Evolutionary conservation across 2,888 invertebrate species (phyloP), one percentile per base, ranked within the genome.

Genomic region (Drosophila aldrichi): DNA sequence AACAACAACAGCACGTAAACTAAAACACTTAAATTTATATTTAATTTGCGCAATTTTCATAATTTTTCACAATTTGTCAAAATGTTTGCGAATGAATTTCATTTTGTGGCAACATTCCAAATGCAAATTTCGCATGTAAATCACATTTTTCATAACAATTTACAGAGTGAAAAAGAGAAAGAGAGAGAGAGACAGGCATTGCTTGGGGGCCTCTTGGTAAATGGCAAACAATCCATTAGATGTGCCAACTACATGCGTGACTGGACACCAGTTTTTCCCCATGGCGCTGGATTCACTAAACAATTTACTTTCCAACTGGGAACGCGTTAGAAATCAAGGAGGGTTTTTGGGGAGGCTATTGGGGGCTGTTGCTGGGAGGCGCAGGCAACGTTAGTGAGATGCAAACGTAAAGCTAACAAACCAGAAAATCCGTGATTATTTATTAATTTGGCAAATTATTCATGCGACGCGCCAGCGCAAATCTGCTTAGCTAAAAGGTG

Each of bases 361-460:
- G 34, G 29, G 3, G 36, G 16, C 25, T n/a, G n/a, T 25, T 4
- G 44, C 44, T 44, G 44, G 14, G 14, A 20, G 44, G 14, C 44
- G 1, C 18, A 20, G 44, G 6, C 44, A 4, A 29, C n/a, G 43
- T 40, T 43, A 41, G 63, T 58, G 57, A 57, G 62, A 63, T 54
- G 60, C 79, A 69, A 77, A 65, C 63, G 65, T 65, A 72, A 76
- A 82, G 80, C 81, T 83, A 82, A 83, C 83, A 83, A 83, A 80
- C 83, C 83, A 83, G 82, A 83, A 83, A 83, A 83, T 83, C 82
- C 83, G 83, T 83, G 83, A 82, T 83, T 83, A 83, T 83, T 83
- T 83, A 83, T 83, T 83, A 83, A 83, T 83, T 83, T 83, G 83
- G 83, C 82, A 83, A 83, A 83, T 83, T 83, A 83, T 83, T 81